Evolutionary conservation across 2,888 invertebrate genomes (phyloP).

Genomic region (Toxonevra muliebris): DNA sequence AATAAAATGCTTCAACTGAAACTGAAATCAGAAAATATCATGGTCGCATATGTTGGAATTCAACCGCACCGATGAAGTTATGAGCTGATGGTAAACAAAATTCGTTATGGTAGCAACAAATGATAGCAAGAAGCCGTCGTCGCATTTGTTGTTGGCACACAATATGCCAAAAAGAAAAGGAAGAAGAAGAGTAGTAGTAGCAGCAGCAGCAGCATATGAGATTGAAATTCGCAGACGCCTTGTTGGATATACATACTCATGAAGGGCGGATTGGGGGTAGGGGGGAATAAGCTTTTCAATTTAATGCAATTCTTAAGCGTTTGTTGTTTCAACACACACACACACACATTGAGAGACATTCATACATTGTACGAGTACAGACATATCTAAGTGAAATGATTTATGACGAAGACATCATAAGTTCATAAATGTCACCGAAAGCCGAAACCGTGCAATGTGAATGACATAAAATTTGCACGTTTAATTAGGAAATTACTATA

Average conservation of each 20-base stretch:
- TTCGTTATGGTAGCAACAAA: background rate
- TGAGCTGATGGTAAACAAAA: background rate
- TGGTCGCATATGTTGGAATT: slow-evolving; percentile 2
- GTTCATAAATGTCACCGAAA: slow-evolving; percentile 46
- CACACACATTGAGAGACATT: background rate
- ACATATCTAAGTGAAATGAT: slow-evolving; percentile 39
- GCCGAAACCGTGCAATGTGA: slow-evolving; percentile 30
- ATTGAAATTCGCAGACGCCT: too few species aligned
- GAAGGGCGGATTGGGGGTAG: too few species aligned
- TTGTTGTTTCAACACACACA: background rate
- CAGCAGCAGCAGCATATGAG: too few species aligned
- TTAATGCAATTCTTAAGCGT: too few species aligned
- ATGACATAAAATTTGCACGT: slow-evolving; percentile 30
- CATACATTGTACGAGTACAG: background rate
- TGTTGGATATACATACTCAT: too few species aligned
- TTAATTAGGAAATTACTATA: slow-evolving; percentile 24
- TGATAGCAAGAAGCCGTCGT: background rate
- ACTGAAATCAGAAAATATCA: background rate
- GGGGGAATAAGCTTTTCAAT: too few species aligned
- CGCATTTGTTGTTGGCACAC: background rate
- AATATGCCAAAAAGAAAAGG: background rate
- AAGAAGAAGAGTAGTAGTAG: background rate
- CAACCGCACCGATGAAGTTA: background rate
- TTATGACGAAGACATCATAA: slow-evolving; percentile 45
- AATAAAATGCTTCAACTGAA: slow-evolving; percentile 5